phyloP scores from a whole-genome alignment of 35 echinoderm and acorn worm species.

The Holothuria glaberrima region DNA sequence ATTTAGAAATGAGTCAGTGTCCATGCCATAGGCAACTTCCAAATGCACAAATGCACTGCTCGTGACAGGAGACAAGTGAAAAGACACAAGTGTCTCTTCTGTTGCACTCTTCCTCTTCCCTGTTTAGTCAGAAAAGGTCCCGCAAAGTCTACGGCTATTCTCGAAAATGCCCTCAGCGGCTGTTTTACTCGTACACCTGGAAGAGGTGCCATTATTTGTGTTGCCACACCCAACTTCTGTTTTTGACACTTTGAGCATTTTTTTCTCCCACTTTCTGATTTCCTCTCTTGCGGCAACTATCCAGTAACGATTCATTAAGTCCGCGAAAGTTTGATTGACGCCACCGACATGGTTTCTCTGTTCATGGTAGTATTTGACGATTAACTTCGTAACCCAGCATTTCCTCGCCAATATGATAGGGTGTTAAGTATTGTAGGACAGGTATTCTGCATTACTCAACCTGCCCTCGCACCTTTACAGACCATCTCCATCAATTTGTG shows the following conservation, averaged over 20 bases:
- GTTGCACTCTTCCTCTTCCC: slow-evolving; percentile 13
- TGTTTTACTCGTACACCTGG: background rate
- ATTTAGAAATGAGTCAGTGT: slow-evolving; percentile 33
- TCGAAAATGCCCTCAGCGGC: background rate
- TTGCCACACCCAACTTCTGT: background rate
- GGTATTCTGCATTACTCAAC: background rate
- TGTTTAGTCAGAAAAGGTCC: slow-evolving; percentile 34
- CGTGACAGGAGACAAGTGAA: slow-evolving; percentile 41
- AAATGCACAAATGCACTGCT: slow-evolving; percentile 33
- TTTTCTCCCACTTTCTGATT: slow-evolving; percentile 39
- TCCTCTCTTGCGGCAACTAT: slow-evolving; percentile 2
- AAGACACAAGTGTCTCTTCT: slow-evolving; percentile 26
- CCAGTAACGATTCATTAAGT: background rate
- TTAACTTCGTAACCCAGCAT: slow-evolving; percentile 51
- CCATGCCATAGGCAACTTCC: background rate
- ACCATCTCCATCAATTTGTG: slow-evolving; percentile 28
- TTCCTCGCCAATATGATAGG: slow-evolving; percentile 15
- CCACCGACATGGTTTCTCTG: slow-evolving; percentile 9
- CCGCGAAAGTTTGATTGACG: slow-evolving; percentile 8
- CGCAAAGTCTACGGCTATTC: slow-evolving; percentile 40
- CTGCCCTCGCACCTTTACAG: background rate
- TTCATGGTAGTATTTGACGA: slow-evolving; percentile 46
- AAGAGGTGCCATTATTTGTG: slow-evolving; percentile 51
- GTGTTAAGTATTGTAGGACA: background rate
- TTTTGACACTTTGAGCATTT: background rate